phyloP scores from a whole-genome alignment of 2,888 invertebrate genomes.

The Tanypteryx hageni region DNA sequence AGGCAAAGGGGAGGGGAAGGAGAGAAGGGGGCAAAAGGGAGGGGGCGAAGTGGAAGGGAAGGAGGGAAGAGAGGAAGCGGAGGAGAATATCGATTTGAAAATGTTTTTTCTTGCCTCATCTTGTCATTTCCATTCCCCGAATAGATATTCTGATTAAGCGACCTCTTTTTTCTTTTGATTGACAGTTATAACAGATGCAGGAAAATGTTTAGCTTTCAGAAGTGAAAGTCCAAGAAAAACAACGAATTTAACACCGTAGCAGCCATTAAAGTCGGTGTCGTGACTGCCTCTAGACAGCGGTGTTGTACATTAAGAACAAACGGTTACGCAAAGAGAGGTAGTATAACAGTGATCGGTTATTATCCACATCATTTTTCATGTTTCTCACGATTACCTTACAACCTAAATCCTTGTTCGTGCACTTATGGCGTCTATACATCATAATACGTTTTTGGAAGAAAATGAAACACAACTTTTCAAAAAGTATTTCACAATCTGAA shows the following conservation, averaged over 20 bases:
- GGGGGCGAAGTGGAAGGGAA: background rate
- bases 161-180: constrained; percentile 3
- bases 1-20: background rate
- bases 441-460: too few relatives aligned
- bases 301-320: background rate
- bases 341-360: background rate
- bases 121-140: background rate
- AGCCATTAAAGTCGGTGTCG: background rate
- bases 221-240: background rate
- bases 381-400: too few relatives aligned
- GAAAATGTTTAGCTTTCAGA: constrained; percentile 21
- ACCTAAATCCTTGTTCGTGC: too few relatives aligned
- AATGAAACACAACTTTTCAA: too few relatives aligned
- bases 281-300: background rate
- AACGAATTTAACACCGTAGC: background rate
- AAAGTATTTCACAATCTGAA: too few relatives aligned
- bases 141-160: constrained; percentile 24
- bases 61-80: too few relatives aligned
- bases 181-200: background rate
- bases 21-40: background rate
- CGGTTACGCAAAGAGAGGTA: background rate
- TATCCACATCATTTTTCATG: too few relatives aligned
- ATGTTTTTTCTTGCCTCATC: background rate
- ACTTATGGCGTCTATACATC: too few relatives aligned
- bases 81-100: background rate